These are phyloP conservation scores for Dryobotodes eremita DNA, from an alignment of 2,888 invertebrate genomes.

Conservation along the genomic window DNA sequence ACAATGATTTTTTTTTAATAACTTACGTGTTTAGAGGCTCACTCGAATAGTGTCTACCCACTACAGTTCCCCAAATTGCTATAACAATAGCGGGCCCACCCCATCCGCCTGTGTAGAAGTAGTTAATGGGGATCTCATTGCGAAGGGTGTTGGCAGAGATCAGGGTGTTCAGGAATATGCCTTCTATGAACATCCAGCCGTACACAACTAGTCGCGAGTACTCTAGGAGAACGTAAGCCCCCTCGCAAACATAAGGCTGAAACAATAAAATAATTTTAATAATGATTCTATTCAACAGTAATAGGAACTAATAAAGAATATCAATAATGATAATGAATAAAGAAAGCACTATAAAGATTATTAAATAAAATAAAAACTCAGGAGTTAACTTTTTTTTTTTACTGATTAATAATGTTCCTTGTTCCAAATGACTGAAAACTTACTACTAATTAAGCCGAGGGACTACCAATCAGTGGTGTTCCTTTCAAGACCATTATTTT, in stretches of 20 bases:
- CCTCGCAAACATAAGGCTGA: conserved; percentile 95
- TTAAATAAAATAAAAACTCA: background rate
- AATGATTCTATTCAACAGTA: background rate
- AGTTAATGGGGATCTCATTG: conserved; percentile 89
- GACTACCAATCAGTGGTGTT: background rate
- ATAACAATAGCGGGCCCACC: conserved; percentile 93
- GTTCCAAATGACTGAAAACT: background rate
- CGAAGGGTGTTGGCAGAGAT: conserved; percentile 94
- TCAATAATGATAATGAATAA: background rate
- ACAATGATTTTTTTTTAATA: too few species aligned
- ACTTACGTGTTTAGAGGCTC: conserved; percentile 57
- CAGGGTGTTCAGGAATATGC: conserved; percentile 96
- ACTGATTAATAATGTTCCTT: background rate
- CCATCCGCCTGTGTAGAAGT: conserved; percentile 94
- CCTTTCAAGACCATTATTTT: background rate
- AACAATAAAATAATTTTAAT: conserved; percentile 51
- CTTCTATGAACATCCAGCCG: conserved; percentile 99
- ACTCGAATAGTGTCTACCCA: conserved; percentile 80
- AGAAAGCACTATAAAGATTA: background rate
- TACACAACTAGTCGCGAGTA: conserved; percentile 97
- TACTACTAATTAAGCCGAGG: background rate
- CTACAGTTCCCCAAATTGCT: conserved; percentile 92
- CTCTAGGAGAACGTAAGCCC: conserved; percentile 95
- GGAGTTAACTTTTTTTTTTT: background rate
- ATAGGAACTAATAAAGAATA: background rate